These are phyloP conservation scores for Tetramorium parvispinum DNA, from an alignment of 1,140 invertebrate genomes.

Conservation along the genomic window DNA sequence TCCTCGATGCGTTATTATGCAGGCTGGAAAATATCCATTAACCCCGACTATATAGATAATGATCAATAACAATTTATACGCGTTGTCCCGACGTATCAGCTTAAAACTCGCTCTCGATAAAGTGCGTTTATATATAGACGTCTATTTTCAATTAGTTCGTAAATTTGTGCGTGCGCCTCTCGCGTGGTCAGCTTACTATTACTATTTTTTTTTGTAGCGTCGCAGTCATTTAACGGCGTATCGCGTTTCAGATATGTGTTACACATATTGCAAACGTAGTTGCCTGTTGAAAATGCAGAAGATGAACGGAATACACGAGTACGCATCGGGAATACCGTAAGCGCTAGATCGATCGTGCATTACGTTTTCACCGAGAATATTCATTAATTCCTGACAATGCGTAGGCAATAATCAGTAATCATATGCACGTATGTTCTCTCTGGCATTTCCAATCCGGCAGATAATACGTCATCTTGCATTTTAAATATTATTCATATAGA, in stretches of 20 bases:
- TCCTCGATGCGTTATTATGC: slow-evolving; percentile 38
- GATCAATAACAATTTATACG: slow-evolving; percentile 56
- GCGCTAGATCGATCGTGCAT: slow-evolving; percentile 9
- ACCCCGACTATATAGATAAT: slow-evolving; percentile 50
- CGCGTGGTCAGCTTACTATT: slow-evolving; percentile 11
- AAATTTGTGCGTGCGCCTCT: slow-evolving; percentile 23
- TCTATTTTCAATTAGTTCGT: slow-evolving; percentile 49
- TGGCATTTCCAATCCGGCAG: background rate
- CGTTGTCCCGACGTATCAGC: slow-evolving; percentile 52
- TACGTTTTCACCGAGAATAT: slow-evolving; percentile 50
- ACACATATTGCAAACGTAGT: background rate
- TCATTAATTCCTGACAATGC: slow-evolving; percentile 43
- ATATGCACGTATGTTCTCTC: slow-evolving; percentile 18
- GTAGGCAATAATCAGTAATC: slow-evolving; percentile 44
- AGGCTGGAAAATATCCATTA: slow-evolving; percentile 58
- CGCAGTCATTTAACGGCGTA: slow-evolving; percentile 14
- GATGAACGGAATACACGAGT: background rate
- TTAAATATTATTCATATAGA: background rate
- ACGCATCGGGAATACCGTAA: background rate
- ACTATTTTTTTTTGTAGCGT: background rate
- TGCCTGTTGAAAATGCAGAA: slow-evolving; percentile 30
- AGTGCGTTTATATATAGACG: slow-evolving; percentile 44
- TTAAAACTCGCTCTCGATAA: slow-evolving; percentile 54
- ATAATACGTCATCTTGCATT: background rate
- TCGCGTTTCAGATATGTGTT: slow-evolving; percentile 5